phyloP scores from a whole-genome alignment of 2,113 vertebrate genomes.

The Onychostoma macrolepis region DNA sequence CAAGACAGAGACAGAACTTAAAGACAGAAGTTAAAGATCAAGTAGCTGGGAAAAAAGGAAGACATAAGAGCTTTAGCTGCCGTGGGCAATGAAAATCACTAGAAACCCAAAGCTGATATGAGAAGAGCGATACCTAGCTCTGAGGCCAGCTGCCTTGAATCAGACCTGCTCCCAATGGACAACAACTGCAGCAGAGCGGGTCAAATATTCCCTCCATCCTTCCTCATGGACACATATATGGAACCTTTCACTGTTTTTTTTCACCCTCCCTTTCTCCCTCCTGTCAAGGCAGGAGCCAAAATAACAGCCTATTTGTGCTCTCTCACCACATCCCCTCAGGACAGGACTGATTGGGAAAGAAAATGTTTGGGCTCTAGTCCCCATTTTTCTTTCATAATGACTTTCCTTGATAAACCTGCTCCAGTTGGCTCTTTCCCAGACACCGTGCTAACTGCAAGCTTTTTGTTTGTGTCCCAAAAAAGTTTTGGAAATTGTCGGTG shows the following conservation, averaged over 20 bases:
- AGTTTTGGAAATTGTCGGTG: neutral
- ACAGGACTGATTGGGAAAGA: slow-evolving; percentile 45
- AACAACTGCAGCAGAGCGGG: slow-evolving; percentile 26
- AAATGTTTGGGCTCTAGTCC: slow-evolving; percentile 57
- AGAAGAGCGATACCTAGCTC: slow-evolving; percentile 8
- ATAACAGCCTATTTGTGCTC: slow-evolving; percentile 43
- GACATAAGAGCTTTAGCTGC: neutral
- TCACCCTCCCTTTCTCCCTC: neutral
- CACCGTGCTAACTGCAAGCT: neutral
- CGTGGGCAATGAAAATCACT: neutral
- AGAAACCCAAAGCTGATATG: slow-evolving; percentile 58
- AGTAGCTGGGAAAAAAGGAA: neutral
- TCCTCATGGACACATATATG: slow-evolving; percentile 24
- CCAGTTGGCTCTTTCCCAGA: slow-evolving; percentile 17
- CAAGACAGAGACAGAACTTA: no score
- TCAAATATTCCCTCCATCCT: slow-evolving; percentile 41
- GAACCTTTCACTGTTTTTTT: neutral
- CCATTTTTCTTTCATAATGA: slow-evolving; percentile 39
- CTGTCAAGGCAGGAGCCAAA: slow-evolving; percentile 42
- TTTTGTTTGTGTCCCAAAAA: slow-evolving; percentile 16
- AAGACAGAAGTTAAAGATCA: slow-evolving; percentile 20
- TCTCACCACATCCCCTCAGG: slow-evolving; percentile 36
- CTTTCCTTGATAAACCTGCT: slow-evolving; percentile 34
- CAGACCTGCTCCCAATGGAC: slow-evolving; percentile 47
- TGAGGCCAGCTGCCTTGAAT: slow-evolving; percentile 65